These are phyloP conservation scores for Mobula birostris DNA, from an alignment of 2,113 vertebrate species.

Conservation along the genomic window DNA sequence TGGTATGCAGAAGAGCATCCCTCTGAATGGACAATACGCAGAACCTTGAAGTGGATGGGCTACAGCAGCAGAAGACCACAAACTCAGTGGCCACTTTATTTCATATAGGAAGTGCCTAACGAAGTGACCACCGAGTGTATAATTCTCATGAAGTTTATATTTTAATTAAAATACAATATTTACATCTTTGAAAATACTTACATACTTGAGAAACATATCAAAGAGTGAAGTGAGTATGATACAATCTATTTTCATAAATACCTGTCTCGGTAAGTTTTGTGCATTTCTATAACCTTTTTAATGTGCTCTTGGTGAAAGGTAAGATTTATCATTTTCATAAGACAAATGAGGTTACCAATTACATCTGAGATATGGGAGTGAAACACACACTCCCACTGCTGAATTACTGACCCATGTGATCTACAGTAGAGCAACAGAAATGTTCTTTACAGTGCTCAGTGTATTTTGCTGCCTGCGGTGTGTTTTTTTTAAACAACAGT, in stretches of 20 bases:
- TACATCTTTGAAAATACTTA: neutral
- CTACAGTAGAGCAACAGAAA: neutral
- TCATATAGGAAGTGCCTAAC: too few species aligned
- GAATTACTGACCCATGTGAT: neutral
- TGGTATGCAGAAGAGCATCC: too few species aligned
- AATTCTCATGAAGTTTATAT: neutral
- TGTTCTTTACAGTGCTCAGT: neutral
- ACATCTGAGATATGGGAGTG: neutral
- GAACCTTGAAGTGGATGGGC: too few species aligned
- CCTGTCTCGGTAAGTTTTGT: neutral
- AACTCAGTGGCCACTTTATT: too few species aligned
- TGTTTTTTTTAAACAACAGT: neutral
- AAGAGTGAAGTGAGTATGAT: neutral
- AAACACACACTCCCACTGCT: neutral
- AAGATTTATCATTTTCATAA: neutral
- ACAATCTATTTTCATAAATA: neutral
- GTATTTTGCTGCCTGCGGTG: neutral
- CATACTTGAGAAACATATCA: neutral
- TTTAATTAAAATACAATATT: neutral
- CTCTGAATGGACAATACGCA: too few species aligned
- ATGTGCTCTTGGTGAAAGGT: neutral
- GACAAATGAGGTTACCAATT: constrained; percentile 20
- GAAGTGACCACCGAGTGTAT: too few species aligned
- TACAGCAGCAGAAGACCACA: too few species aligned
- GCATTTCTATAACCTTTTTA: neutral